Evolutionary conservation across 2,113 vertebrate species (phyloP).

Genomic region (Neotoma lepida): DNA sequence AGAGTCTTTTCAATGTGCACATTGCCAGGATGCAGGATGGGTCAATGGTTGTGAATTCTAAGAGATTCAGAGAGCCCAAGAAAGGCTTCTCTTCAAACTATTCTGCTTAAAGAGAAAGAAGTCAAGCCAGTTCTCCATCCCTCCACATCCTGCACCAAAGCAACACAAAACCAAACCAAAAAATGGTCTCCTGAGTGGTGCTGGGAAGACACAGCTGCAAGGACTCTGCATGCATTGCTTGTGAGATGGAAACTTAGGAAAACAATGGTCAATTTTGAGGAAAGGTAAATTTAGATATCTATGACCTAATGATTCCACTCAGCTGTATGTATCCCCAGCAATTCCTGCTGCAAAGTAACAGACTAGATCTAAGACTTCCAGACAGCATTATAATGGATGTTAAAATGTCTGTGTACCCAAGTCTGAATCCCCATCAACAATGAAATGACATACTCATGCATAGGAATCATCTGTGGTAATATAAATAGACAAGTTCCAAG

Average conservation of each 20-base stretch:
- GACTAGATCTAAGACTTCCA: not conserved
- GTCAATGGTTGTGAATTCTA: not conserved
- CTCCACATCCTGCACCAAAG: not conserved
- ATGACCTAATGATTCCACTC: not conserved
- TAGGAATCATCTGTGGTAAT: not conserved
- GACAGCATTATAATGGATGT: not conserved
- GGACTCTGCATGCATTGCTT: not conserved
- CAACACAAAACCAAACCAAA: not conserved
- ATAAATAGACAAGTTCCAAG: not conserved
- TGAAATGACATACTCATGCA: not conserved
- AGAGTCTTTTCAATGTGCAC: not conserved
- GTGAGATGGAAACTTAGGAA: not conserved
- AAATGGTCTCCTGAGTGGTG: not conserved
- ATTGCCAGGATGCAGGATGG: not conserved
- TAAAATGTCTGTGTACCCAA: not conserved
- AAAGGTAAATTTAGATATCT: not conserved
- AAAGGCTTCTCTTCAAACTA: not conserved
- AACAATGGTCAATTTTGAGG: not conserved
- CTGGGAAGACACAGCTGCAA: not conserved
- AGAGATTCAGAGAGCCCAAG: not conserved
- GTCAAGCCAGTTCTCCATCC: not conserved
- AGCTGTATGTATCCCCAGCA: not conserved
- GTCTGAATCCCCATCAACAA: not conserved
- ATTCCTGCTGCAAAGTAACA: not conserved
- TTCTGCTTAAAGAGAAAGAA: not conserved